These are phyloP conservation scores for Atethmia centrago DNA, from an alignment of 2,888 invertebrate species.

Conservation along the genomic window DNA sequence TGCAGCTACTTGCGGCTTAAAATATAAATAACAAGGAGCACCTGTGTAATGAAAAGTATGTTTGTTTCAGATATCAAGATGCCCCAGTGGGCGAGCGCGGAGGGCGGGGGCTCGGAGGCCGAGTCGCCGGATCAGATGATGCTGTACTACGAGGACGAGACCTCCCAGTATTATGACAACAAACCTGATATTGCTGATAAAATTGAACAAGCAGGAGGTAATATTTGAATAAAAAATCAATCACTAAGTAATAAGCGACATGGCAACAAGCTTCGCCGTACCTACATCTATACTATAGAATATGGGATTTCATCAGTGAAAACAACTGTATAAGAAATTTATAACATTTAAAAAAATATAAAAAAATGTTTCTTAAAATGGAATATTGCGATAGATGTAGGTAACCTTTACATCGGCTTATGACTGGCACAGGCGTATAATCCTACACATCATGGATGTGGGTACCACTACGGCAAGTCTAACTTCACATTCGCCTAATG, in stretches of 20 bases:
- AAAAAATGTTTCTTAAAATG: background rate
- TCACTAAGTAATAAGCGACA: background rate
- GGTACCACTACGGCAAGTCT: background rate
- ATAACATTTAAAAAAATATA: background rate
- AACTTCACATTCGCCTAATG: background rate
- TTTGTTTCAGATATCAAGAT: slow-evolving; percentile 70
- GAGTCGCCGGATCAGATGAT: slow-evolving; percentile 79
- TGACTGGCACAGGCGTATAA: too few relatives aligned
- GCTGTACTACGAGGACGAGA: slow-evolving; percentile 79
- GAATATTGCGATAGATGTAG: background rate
- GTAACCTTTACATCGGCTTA: background rate
- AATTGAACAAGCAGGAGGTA: slow-evolving; percentile 82
- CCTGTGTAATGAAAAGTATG: slow-evolving; percentile 20
- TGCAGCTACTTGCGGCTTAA: background rate
- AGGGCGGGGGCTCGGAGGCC: slow-evolving; percentile 76
- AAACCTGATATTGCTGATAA: slow-evolving; percentile 77
- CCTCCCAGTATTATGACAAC: slow-evolving; percentile 78
- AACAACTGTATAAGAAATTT: background rate
- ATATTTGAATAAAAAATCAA: background rate
- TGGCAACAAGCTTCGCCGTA: background rate
- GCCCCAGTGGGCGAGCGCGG: slow-evolving; percentile 84
- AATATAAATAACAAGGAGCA: slow-evolving; percentile 12
- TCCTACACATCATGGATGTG: background rate
- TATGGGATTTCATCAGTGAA: background rate
- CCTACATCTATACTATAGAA: background rate